Evolutionary conservation across 2,797 vertebrate genomes (phyloP).

Genomic region (Melanotaenia pygmaea): DNA sequence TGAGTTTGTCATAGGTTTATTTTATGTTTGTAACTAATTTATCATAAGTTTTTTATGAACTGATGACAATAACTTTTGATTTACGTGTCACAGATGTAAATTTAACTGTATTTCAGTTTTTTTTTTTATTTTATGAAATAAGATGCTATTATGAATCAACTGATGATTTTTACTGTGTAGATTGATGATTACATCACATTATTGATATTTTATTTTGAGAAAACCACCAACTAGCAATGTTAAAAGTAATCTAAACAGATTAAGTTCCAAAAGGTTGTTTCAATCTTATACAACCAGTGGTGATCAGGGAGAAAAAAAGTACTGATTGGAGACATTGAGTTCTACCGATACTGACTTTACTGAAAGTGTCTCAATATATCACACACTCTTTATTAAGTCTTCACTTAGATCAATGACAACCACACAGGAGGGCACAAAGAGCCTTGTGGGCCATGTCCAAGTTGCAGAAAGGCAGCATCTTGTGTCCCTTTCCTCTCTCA

Average conservation of each 20-base stretch:
- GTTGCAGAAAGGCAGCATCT: background rate
- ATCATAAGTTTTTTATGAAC: background rate
- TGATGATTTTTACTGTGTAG: background rate
- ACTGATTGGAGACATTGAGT: constrained; percentile 50
- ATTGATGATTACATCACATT: background rate
- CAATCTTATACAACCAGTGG: constrained; percentile 8
- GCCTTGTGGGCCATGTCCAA: background rate
- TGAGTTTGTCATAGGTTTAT: background rate
- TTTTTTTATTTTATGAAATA: background rate
- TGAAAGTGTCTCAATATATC: constrained; percentile 36
- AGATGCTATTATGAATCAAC: background rate
- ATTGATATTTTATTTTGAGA: background rate
- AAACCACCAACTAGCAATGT: constrained; percentile 13
- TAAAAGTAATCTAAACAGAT: constrained; percentile 32
- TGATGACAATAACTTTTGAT: background rate
- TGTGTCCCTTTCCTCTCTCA: background rate
- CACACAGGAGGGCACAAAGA: background rate
- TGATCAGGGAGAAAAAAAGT: constrained; percentile 26
- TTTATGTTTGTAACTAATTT: background rate
- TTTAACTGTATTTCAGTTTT: background rate
- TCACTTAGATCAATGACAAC: constrained; percentile 32
- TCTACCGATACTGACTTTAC: constrained; percentile 32
- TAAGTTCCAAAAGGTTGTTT: constrained; percentile 13
- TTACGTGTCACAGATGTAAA: background rate
- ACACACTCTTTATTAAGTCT: constrained; percentile 13